phyloP scores from a whole-genome alignment of 2,797 vertebrate genomes.

The Pteronotus mesoamericanus region DNA sequence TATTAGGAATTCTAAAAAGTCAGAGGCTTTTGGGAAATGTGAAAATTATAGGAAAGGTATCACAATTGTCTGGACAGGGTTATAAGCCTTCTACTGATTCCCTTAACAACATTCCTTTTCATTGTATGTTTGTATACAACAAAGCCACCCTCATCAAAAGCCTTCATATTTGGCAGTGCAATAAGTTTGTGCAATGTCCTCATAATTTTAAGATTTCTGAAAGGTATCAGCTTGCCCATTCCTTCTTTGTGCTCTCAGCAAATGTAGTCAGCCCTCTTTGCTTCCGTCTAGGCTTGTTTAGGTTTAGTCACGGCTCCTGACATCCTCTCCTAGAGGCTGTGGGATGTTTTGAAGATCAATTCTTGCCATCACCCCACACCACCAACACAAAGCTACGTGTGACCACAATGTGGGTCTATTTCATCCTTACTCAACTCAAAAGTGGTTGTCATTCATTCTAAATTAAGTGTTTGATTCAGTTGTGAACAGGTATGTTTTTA shows the following conservation, averaged over 20 bases:
- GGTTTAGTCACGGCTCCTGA: background rate
- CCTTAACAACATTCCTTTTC: slow-evolving; percentile 15
- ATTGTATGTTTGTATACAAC: background rate
- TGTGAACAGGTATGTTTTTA: background rate
- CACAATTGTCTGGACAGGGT: slow-evolving; percentile 5
- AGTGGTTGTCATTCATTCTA: background rate
- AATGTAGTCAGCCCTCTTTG: background rate
- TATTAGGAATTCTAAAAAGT: slow-evolving; percentile 12
- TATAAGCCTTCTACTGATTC: background rate
- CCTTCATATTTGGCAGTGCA: background rate
- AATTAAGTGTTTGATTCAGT: background rate
- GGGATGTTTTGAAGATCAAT: background rate
- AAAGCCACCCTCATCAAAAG: background rate
- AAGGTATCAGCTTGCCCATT: background rate
- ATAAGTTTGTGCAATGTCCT: background rate
- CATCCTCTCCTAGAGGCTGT: background rate
- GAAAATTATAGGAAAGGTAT: background rate
- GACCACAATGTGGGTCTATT: background rate
- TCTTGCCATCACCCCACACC: background rate
- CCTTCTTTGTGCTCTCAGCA: background rate
- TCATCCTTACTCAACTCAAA: background rate
- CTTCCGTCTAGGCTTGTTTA: background rate
- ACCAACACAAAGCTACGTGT: background rate
- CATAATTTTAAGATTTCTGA: background rate
- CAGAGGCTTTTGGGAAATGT: slow-evolving; percentile 10